A percentile compares a stretch with the other conserved stretches of the same genome.
Conservation (phyloP, 2,113 vertebrate genomes). For the Turdus rufiventris region DNA sequence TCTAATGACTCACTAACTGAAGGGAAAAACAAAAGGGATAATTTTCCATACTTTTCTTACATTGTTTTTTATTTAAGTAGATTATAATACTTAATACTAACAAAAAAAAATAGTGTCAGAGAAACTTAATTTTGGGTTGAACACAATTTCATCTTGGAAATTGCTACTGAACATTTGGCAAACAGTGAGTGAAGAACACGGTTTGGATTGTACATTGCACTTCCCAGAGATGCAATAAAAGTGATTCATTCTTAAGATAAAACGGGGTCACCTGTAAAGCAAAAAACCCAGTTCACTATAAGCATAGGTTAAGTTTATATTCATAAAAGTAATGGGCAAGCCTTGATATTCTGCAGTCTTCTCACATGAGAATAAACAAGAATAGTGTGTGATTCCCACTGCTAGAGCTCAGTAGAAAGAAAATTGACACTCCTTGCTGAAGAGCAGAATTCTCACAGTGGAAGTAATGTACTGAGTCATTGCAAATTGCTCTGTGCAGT, state of each 20-base stretch:
- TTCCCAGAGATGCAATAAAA: neutral
- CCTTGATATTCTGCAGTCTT: neutral
- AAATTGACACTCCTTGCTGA: neutral
- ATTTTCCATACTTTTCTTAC: neutral
- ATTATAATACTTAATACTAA: neutral
- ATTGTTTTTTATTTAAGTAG: neutral
- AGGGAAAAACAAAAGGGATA: neutral
- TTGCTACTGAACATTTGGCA: neutral
- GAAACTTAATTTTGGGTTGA: neutral
- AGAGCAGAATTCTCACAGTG: neutral
- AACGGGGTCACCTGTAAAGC: neutral
- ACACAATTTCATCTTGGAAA: neutral
- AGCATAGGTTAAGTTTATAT: neutral
- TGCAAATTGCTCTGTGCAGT: neutral
- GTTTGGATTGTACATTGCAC: neutral
- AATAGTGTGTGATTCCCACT: neutral
- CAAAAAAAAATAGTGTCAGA: neutral
- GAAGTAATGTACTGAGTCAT: neutral
- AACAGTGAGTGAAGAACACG: rapidly evolving
- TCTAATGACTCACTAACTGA: neutral
- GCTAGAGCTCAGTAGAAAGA: neutral
- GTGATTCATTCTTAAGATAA: neutral
- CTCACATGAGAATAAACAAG: neutral
- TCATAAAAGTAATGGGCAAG: neutral
- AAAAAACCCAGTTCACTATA: neutral